phyloP scores from a whole-genome alignment of 2,888 invertebrate genomes.

The Drosophila hamatofila region DNA sequence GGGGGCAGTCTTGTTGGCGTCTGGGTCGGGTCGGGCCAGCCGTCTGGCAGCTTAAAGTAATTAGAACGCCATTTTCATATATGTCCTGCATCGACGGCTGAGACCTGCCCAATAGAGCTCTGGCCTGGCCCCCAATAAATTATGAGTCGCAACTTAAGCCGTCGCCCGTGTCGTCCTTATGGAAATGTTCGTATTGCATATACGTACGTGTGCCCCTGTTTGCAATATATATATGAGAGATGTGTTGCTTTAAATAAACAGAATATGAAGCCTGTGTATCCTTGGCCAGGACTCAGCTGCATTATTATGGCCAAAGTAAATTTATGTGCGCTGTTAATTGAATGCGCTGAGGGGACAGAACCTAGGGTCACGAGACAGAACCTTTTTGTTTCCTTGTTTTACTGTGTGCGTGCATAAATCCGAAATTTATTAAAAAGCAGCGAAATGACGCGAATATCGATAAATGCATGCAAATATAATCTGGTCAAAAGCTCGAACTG shows the following conservation, averaged over 20 bases:
- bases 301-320: constrained; percentile 74
- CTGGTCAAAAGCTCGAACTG: constrained; percentile 3
- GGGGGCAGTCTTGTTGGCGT: constrained; percentile 10
- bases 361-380: constrained; percentile 24
- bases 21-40: constrained; percentile 34
- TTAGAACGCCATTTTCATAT: constrained; percentile 67
- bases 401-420: no score
- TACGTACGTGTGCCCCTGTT: constrained; percentile 6
- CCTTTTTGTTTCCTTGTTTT: constrained; percentile 10
- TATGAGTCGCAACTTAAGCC: constrained; percentile 67
- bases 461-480: constrained; percentile 66
- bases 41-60: constrained; percentile 75
- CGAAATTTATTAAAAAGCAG: constrained; percentile 69
- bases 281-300: constrained; percentile 71
- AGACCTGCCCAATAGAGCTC: background rate
- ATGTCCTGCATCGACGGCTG: constrained; percentile 16
- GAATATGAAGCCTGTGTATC: constrained; percentile 44
- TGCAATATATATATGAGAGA: constrained; percentile 20
- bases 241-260: constrained; percentile 73
- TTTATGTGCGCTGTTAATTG: constrained; percentile 77
- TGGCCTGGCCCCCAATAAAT: constrained; percentile 57
- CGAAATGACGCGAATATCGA: constrained; percentile 59
- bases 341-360: constrained; percentile 58
- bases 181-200: constrained; percentile 33
- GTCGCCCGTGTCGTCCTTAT: constrained; percentile 39